These are phyloP conservation scores for Phrynocephalus versicolor DNA, from an alignment of 2,113 vertebrate genomes.

Conservation along the genomic window DNA sequence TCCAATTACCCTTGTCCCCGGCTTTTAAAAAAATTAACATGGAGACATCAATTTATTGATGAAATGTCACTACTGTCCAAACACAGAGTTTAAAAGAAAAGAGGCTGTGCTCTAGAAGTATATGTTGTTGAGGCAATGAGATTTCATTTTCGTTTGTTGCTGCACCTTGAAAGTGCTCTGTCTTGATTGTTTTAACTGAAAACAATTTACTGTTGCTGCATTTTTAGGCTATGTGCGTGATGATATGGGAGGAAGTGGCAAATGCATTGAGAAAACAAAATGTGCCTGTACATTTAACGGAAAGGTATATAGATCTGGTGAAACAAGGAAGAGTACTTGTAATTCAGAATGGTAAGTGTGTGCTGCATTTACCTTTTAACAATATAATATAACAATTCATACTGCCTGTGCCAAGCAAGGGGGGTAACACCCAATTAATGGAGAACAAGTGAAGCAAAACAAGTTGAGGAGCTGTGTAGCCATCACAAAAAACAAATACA, in stretches of 20 bases:
- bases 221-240: neutral
- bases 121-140: too few species aligned
- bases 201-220: neutral
- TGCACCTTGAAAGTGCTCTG: too few species aligned
- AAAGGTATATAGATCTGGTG: neutral
- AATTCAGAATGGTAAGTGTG: neutral
- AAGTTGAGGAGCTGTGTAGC: too few species aligned
- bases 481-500: too few species aligned
- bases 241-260: neutral
- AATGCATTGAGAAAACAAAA: neutral
- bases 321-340: neutral
- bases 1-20: too few species aligned
- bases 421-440: neutral
- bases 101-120: too few species aligned
- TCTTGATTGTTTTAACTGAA: neutral
- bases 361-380: neutral
- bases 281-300: neutral
- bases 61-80: too few species aligned
- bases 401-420: neutral
- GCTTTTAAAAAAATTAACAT: too few species aligned
- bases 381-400: neutral
- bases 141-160: too few species aligned
- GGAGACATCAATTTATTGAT: too few species aligned
- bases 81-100: too few species aligned
- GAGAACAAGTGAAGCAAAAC: too few species aligned